Percentiles rank a stretch among this genome's conserved stretches.
Evolutionary conservation across 2,113 vertebrate species (phyloP).

Genomic region (Vidua chalybeata): DNA sequence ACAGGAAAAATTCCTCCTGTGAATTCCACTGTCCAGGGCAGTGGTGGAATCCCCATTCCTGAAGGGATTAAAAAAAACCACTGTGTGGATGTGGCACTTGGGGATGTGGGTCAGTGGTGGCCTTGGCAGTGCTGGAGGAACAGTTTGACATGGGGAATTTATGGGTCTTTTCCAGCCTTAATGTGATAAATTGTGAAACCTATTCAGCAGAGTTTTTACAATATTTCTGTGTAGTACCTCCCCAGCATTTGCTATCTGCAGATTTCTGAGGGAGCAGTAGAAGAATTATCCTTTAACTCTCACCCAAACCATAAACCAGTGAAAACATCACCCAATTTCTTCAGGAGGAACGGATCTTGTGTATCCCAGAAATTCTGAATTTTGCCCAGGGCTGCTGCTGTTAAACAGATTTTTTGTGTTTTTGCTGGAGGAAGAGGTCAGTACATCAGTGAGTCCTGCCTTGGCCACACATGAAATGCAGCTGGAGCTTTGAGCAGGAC

Average conservation of each 20-base stretch:
- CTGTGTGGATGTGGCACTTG: neutral
- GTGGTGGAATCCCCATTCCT: neutral
- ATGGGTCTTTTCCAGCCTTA: neutral
- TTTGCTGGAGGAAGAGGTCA: neutral
- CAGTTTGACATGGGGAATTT: neutral
- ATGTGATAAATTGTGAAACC: fast-evolving
- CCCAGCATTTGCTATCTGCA: neutral
- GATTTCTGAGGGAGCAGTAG: neutral
- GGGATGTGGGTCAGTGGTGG: neutral
- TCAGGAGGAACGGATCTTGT: fast-evolving
- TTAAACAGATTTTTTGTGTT: neutral
- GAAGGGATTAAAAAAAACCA: neutral
- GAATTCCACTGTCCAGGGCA: neutral
- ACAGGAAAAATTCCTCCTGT: neutral
- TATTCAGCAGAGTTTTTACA: neutral
- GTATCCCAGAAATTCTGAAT: neutral
- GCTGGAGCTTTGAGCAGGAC: neutral
- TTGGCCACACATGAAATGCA: neutral
- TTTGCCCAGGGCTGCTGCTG: neutral
- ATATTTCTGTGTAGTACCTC: fast-evolving
- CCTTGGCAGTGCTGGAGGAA: neutral
- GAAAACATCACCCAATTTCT: fast-evolving
- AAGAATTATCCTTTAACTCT: neutral
- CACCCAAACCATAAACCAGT: neutral
- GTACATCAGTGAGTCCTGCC: neutral